Conservation (phyloP, 1,140 invertebrate species). For the Chlorops oryzae region DNA sequence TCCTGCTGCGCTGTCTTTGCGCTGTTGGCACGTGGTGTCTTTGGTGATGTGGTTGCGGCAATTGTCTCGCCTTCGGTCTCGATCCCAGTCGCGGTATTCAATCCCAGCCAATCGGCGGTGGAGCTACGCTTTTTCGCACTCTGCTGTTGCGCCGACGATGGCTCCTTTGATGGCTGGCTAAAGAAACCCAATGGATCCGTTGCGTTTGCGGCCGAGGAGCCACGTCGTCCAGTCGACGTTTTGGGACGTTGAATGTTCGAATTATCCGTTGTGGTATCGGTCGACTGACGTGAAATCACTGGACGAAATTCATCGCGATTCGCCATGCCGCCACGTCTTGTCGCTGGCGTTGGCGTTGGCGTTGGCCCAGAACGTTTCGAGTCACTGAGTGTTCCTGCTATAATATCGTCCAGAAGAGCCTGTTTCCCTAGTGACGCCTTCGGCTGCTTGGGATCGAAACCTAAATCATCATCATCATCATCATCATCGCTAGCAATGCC, state of each 20-base stretch:
- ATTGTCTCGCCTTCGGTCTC: background rate
- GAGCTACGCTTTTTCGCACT: constrained; percentile 25
- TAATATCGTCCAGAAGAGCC: constrained; percentile 22
- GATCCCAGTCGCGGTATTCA: constrained; percentile 17
- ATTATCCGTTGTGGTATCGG: constrained; percentile 42
- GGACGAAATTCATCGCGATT: too few species aligned
- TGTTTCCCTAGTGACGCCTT: constrained; percentile 26
- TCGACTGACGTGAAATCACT: constrained; percentile 38
- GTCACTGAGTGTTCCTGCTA: constrained; percentile 11
- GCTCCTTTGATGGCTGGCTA: constrained; percentile 10
- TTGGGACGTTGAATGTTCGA: constrained; percentile 30
- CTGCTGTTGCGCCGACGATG: constrained; percentile 34
- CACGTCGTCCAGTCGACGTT: constrained; percentile 33
- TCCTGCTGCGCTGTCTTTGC: background rate
- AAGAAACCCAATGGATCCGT: constrained; percentile 39
- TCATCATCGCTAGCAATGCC: constrained; percentile 12
- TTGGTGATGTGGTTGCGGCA: background rate
- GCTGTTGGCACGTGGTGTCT: background rate
- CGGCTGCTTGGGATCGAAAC: constrained; percentile 44
- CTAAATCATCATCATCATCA: constrained; percentile 41
- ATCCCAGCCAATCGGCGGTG: constrained; percentile 42
- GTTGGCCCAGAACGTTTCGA: constrained; percentile 28
- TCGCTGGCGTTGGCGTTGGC: constrained; percentile 7
- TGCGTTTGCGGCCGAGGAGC: constrained; percentile 21
- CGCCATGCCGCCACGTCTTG: too few species aligned